phyloP scores from a whole-genome alignment of 1,140 invertebrate genomes.

The Copidosoma floridanum region DNA sequence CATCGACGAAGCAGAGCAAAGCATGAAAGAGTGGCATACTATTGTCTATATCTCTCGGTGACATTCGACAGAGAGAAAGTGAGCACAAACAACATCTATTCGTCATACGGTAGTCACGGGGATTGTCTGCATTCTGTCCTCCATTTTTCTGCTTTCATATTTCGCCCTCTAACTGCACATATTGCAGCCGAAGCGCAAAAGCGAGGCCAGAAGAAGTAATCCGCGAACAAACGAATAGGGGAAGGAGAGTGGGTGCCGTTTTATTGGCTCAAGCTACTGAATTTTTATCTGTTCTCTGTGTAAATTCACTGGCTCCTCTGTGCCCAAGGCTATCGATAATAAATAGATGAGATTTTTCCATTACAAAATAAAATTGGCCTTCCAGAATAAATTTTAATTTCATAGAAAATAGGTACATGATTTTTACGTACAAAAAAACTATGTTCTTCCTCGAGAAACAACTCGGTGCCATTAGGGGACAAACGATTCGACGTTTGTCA shows the following conservation, averaged over 20 bases:
- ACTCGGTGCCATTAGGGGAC: conserved; percentile 1
- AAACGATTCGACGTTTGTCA: conserved; percentile 13
- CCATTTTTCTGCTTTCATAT: conserved; percentile 21
- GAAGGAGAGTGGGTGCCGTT: conserved; percentile 24
- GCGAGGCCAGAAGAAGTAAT: conserved; percentile 2
- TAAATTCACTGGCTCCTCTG: too few species aligned
- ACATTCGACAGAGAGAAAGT: too few species aligned
- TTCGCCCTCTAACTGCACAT: conserved; percentile 17
- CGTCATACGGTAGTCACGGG: too few species aligned
- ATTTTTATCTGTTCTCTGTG: conserved; percentile 47
- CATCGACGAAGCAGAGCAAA: not conserved
- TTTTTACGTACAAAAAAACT: too few species aligned
- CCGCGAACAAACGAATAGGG: not conserved
- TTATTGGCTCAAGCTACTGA: conserved; percentile 44
- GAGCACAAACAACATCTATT: conserved; percentile 20
- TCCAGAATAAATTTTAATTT: too few species aligned
- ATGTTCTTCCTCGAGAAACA: not conserved
- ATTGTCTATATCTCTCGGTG: conserved; percentile 23
- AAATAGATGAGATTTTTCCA: too few species aligned
- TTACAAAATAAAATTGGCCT: too few species aligned
- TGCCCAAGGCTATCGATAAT: too few species aligned
- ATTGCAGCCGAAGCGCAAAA: conserved; percentile 17
- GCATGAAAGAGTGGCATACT: too few species aligned
- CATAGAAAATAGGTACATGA: too few species aligned
- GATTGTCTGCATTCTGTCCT: too few species aligned